Conservation (phyloP, 2,888 invertebrate species). For the Uropetala carovei region DNA sequence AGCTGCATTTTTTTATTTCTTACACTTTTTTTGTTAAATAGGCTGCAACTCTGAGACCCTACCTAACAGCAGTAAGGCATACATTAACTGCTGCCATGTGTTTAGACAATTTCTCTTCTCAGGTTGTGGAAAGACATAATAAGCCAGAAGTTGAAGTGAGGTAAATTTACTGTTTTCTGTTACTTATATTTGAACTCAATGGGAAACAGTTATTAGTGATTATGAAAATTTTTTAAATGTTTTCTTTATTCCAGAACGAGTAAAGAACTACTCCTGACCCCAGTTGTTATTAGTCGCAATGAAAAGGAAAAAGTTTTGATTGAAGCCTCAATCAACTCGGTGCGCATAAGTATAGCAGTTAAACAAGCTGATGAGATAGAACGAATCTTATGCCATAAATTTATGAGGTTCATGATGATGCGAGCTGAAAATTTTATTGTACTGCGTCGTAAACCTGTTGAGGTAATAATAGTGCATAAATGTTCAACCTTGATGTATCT, state of each 20-base stretch:
- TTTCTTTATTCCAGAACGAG: conserved; percentile 80
- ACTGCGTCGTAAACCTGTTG: conserved; percentile 95
- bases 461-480: conserved; percentile 76
- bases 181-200: too few species aligned
- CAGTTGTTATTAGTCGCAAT: conserved; percentile 96
- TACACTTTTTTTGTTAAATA: neutral
- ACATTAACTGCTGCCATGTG: conserved; percentile 99
- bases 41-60: conserved; percentile 96
- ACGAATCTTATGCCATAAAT: conserved; percentile 93
- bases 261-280: conserved; percentile 95
- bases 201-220: too few species aligned
- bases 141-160: conserved; percentile 99
- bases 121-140: conserved; percentile 99
- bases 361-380: conserved; percentile 95
- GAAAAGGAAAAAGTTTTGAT: conserved; percentile 98
- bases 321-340: conserved; percentile 98
- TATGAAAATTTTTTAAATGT: too few species aligned
- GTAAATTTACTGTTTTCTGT: conserved; percentile 75
- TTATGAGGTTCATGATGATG: conserved; percentile 99
- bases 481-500: too few species aligned
- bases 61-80: conserved; percentile 95
- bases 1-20: too few species aligned
- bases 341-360: conserved; percentile 96
- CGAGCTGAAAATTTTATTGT: conserved; percentile 98
- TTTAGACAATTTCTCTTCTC: conserved; percentile 98